Percentiles rank a stretch among this genome's conserved stretches.
Evolutionary conservation across 37 sponge, comb jelly and placozoan genomes (phyloP).

Genomic region (Corticium candelabrum): DNA sequence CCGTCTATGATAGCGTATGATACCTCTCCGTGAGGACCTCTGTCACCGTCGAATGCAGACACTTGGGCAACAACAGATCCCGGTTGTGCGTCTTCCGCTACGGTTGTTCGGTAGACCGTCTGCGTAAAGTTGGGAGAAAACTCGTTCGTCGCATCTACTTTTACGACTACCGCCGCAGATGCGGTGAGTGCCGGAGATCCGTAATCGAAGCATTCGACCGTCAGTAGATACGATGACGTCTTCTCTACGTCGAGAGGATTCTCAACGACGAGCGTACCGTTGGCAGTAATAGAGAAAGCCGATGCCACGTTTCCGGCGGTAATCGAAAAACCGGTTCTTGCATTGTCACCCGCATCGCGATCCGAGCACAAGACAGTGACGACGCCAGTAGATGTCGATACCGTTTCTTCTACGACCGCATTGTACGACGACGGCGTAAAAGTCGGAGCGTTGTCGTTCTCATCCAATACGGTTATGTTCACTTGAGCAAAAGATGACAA

Average conservation of each 20-base stretch:
- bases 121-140: background rate
- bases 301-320: background rate
- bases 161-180: constrained; percentile 24
- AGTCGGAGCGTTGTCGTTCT: background rate
- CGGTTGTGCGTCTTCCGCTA: constrained; percentile 29
- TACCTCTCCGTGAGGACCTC: constrained; percentile 32
- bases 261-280: constrained; percentile 26
- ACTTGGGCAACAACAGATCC: constrained; percentile 25
- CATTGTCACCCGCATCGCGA: background rate
- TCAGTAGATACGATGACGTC: background rate
- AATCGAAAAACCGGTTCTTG: constrained; percentile 17
- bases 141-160: constrained; percentile 22
- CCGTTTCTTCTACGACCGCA: background rate
- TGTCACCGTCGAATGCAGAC: constrained; percentile 37
- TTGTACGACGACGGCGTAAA: background rate
- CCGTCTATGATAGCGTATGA: constrained; percentile 26
- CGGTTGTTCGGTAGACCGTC: background rate
- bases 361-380: constrained; percentile 16
- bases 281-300: constrained; percentile 6
- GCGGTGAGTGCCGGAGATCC: constrained; percentile 2
- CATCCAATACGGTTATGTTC: constrained; percentile 3
- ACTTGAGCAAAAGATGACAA: background rate
- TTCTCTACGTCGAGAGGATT: constrained; percentile 8
- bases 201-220: constrained; percentile 1
- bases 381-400: background rate